Conservation (phyloP, 2,888 invertebrate genomes). For the Sepioteuthis lessoniana region DNA sequence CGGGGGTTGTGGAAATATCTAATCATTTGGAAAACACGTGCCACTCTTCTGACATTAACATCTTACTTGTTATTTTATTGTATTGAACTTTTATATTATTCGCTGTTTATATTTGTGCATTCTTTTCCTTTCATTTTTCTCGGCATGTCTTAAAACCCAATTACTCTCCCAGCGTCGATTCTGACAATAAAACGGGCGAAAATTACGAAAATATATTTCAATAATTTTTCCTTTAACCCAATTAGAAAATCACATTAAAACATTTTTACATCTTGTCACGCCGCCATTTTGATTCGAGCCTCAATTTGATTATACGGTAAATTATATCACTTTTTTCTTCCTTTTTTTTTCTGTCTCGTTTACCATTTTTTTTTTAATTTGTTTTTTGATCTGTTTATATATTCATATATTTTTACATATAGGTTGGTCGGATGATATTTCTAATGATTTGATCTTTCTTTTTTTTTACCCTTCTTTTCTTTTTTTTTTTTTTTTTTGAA, state of each 20-base stretch:
- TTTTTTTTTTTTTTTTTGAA: too few species aligned
- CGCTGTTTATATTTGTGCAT: too few species aligned
- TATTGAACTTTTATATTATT: too few species aligned
- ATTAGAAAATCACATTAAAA: slow-evolving; percentile 18
- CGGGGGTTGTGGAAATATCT: too few species aligned
- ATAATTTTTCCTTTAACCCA: slow-evolving; percentile 8
- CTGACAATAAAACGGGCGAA: neutral
- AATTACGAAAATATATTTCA: slow-evolving; percentile 33
- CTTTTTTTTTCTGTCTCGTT: neutral
- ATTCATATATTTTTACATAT: too few species aligned
- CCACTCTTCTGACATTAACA: too few species aligned
- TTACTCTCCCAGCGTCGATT: neutral
- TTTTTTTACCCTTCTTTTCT: too few species aligned
- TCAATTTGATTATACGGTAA: neutral
- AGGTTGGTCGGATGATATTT: too few species aligned
- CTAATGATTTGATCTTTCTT: too few species aligned
- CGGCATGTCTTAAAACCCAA: slow-evolving; percentile 1
- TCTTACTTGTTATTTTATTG: too few species aligned
- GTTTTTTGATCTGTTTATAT: neutral
- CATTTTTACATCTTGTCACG: neutral
- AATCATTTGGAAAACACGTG: too few species aligned
- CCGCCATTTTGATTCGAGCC: neutral
- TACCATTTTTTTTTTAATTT: neutral
- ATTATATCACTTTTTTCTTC: neutral
- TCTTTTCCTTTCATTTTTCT: neutral